Conservation (phyloP, 2,888 invertebrate genomes). For the Cenopis cana region DNA sequence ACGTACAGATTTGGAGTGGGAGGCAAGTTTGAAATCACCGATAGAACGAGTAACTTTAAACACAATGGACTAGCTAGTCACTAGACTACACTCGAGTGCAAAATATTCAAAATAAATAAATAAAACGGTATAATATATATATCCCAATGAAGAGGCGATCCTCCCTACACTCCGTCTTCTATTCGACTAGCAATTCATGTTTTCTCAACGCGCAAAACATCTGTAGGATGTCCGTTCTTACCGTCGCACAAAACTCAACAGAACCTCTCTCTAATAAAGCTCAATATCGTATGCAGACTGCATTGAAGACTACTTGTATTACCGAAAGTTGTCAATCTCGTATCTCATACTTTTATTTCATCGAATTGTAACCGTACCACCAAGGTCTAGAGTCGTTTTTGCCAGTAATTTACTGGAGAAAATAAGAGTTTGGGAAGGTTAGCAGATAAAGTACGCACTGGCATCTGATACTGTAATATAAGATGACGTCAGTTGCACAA, state of each 20-base stretch:
- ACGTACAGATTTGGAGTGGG: no score
- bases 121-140: no score
- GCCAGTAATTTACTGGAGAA: not conserved
- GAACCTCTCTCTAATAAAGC: slow-evolving; percentile 17
- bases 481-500: slow-evolving; percentile 32
- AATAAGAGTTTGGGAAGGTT: slow-evolving; percentile 2
- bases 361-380: not conserved
- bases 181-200: slow-evolving; percentile 68
- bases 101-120: no score
- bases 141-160: slow-evolving; percentile 13
- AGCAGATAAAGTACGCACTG: not conserved
- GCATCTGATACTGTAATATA: slow-evolving; percentile 39
- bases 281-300: slow-evolving; percentile 16
- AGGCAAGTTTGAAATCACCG: no score
- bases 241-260: slow-evolving; percentile 41
- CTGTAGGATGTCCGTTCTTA: slow-evolving; percentile 56
- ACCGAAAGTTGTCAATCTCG: not conserved
- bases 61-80: no score
- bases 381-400: not conserved
- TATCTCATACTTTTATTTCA: not conserved
- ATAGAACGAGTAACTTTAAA: no score
- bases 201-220: slow-evolving; percentile 68
- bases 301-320: slow-evolving; percentile 12
- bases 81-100: no score
- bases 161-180: slow-evolving; percentile 47